Base-by-base conservation (phyloP, 1,140 invertebrate genomes). In the Oscheius sp. region DNA sequence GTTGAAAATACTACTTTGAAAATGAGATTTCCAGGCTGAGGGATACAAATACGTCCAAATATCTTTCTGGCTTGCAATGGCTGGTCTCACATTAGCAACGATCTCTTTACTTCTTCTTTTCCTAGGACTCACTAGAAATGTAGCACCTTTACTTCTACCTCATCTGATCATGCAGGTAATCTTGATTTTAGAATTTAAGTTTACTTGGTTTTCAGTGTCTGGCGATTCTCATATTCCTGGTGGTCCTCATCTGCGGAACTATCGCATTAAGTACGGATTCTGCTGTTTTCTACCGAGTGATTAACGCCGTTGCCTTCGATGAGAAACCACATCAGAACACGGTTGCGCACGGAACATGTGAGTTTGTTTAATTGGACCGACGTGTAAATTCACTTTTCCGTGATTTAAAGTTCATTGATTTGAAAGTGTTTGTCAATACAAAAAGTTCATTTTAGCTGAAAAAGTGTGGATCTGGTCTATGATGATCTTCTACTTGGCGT, bases 101-200 rank as follows among this genome's bases (percentile, higher is more conserved):
- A 79, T 76, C 28, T 59, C 77, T 18, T 42, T 74, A 20, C 68
- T 70, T 10, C 46, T 84, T 29, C 70, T 83, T 7, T 64, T 84
- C 36, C 63, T 82, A 13, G 81, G 80, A 23, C 38, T 83, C 20
- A 70, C 68, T 13, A 68, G 74, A 34, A 84, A 84, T 42, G 61
- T 49, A 10, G 80, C 80, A 26, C 34, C 66, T 20, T 64, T 83
- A n/a, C 68, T 83, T 4, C 55, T 84, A 32, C 81, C 81, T 46
- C 81, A 83, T 65, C 58, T 83, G 26, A 72, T 82, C 64, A 68
- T 83, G 34, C 81, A 82, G 78, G 81, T 80, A 71, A 18, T 23
- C 26, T 59, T 32, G 42, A 20, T 76, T 26, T 65, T 76, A 2
- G 13, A 26, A 1, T 69, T 15, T 26, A 29, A 65, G 20, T 68